Evolutionary conservation across 2,888 invertebrate genomes (phyloP).

Genomic region (Caenorhabditis sp.): DNA sequence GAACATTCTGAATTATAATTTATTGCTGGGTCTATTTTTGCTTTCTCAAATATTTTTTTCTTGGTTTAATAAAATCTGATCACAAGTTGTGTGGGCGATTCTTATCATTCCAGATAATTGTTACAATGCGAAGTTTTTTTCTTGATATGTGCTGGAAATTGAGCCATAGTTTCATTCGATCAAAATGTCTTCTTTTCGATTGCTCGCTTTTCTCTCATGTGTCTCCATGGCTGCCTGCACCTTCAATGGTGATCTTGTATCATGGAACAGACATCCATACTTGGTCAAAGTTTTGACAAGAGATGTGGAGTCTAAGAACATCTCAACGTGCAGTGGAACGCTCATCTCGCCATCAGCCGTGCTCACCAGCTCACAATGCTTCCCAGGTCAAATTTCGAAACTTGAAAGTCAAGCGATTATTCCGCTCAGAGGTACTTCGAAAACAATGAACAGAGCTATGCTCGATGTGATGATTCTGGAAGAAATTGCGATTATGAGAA

Average conservation of each 20-base stretch:
- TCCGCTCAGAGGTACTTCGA: neutral
- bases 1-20: slow-evolving; percentile 5
- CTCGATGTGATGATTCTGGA: slow-evolving; percentile 18
- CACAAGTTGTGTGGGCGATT: slow-evolving; percentile 29
- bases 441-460: slow-evolving; percentile 23
- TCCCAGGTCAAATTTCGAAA: slow-evolving; percentile 6
- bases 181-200: slow-evolving; percentile 10
- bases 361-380: slow-evolving; percentile 33
- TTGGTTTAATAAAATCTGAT: neutral
- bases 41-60: slow-evolving; percentile 11
- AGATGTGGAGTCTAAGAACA: slow-evolving; percentile 10
- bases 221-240: slow-evolving; percentile 3
- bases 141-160: slow-evolving; percentile 11
- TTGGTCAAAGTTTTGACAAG: slow-evolving; percentile 36
- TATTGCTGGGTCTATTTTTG: neutral
- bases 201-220: neutral
- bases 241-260: slow-evolving; percentile 20
- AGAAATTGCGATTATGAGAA: slow-evolving; percentile 31
- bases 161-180: neutral
- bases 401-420: slow-evolving; percentile 21
- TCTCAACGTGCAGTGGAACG: slow-evolving; percentile 35
- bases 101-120: neutral
- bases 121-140: slow-evolving; percentile 6
- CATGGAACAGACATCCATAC: slow-evolving; percentile 30
- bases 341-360: slow-evolving; percentile 34